Evolutionary conservation across 2,797 vertebrate species (phyloP), one percentile per base, ranked within the genome.

Genomic region (Tympanoctomys barrerae): DNA sequence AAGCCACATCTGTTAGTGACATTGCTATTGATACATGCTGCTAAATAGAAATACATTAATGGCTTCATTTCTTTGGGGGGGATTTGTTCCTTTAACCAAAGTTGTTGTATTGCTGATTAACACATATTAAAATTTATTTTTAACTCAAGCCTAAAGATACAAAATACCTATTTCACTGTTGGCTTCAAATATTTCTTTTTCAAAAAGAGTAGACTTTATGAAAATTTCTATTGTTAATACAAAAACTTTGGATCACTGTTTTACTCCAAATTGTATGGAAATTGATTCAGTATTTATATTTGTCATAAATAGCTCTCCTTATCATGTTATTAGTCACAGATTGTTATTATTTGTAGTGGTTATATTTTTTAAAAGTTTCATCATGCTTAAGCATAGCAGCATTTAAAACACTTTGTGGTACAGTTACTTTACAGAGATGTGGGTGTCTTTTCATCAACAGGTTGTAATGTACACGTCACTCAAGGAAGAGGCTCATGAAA

Each of bases 261-360:
- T 95, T 59, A 70, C 36, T 91, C 19, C 88, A 61, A 77, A 88
- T 36, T 46, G 12, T 33, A 26, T 39, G 64, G 42, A 90, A 85
- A 88, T 86, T 14, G 2, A 49, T 54, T 90, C 14, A 90, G 12
- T 89, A 57, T 83, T 71, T 82, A 66, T 87, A 94, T 96, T 52
- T 82, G n/a, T 77, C 4, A 82, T 24, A 64, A n/a, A 18, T 7
- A 82, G 46, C 18, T 62, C 36, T 75, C 39, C 13, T 39, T 22
- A 19, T 93, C 1, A 52, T 36, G 16, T 81, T 92, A 70, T n/a
- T 75, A 66, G 52, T 19, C 7, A 87, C 4, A 54, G 75, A 24
- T 33, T 36, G 3, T 19, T 36, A 6, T 7, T 21, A 1, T 80
- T 79, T 7, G 4, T 12, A 66, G 24, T 81, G 1, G 52, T 68